Evolutionary conservation across 2,797 vertebrate genomes (phyloP), one percentile per base, ranked within the genome.

Genomic region (Peromyscus melanophrys): DNA sequence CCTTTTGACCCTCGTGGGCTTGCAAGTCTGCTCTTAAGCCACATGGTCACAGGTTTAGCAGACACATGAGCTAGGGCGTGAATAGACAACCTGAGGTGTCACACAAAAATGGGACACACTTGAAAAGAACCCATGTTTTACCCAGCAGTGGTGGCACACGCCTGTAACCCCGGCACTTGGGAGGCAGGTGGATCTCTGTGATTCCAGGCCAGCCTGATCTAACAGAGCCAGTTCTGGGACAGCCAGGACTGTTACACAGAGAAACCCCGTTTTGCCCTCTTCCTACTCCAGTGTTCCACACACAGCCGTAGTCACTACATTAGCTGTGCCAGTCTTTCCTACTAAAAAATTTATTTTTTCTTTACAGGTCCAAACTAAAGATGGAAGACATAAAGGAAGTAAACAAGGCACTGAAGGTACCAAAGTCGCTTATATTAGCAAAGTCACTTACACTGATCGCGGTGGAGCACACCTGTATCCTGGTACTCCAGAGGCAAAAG

Each of bases 371-470:
- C 0, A 99, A 99, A 98, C 98, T 99, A 78, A 99, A 99, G 98
- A 99, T 99, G 99, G 99, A 99, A 99, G 99, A 99, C 97, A 99
- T 99, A 98, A 99, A 99, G 98, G 99, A 99, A 98, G 99, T 99
- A 73, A 99, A 99, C 97, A 99, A 99, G 98, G 99, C 99, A 4
- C 99, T 99, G 89, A 99, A 99, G 99, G 99, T 99, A 99, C 94
- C 92, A 5, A 34, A 11, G 19, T 55, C 14, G 55, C 34, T 55
- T 61, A 40, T 31, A 2, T 21, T 55, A 40, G 80, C 25, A 0
- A 76, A 19, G 31, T 49, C 29, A 40, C 81, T 46, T 10, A 4
- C 17, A 61, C 76, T 46, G 46, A 37, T 25, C 17, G 0, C 0
- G 0, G 6, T 1, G 1, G 3, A 4, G 31, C 1, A 4, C 2